Evolutionary conservation across 2,113 vertebrate species (phyloP).

Genomic region (Hemicordylus capensis): DNA sequence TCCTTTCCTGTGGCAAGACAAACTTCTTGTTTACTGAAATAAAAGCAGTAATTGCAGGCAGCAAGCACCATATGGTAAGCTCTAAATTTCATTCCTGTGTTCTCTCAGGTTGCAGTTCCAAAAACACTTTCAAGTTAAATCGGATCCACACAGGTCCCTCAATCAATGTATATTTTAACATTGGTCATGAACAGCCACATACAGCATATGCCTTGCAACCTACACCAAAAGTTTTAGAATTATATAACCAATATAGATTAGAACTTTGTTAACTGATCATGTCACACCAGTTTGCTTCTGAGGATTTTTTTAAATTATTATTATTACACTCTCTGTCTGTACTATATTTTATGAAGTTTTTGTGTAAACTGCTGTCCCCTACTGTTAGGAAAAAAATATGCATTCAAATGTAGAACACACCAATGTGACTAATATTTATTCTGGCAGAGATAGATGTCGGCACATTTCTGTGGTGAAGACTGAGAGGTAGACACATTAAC

Average conservation of each 20-base stretch:
- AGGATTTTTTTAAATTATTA: too few relatives aligned
- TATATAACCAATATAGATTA: neutral
- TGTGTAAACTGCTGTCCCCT: slow-evolving; percentile 56
- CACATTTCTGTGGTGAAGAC: neutral
- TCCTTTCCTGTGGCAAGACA: neutral
- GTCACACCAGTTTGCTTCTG: slow-evolving; percentile 28
- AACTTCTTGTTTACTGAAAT: neutral
- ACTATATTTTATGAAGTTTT: neutral
- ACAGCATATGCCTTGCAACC: neutral
- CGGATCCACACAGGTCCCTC: too few relatives aligned
- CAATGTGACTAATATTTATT: neutral
- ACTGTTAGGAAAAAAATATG: slow-evolving; percentile 20
- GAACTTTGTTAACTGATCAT: neutral
- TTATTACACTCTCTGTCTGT: neutral
- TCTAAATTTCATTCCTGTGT: neutral
- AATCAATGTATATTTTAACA: neutral
- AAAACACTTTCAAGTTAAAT: neutral
- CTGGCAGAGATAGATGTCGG: neutral
- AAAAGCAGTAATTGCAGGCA: neutral
- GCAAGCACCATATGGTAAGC: neutral
- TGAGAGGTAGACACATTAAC: neutral
- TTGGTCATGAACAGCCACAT: neutral
- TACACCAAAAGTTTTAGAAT: neutral
- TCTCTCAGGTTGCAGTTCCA: neutral
- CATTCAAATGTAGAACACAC: rapidly evolving